phyloP scores from a whole-genome alignment of 2,797 vertebrate genomes.

The Epinephelus malabaricus region DNA sequence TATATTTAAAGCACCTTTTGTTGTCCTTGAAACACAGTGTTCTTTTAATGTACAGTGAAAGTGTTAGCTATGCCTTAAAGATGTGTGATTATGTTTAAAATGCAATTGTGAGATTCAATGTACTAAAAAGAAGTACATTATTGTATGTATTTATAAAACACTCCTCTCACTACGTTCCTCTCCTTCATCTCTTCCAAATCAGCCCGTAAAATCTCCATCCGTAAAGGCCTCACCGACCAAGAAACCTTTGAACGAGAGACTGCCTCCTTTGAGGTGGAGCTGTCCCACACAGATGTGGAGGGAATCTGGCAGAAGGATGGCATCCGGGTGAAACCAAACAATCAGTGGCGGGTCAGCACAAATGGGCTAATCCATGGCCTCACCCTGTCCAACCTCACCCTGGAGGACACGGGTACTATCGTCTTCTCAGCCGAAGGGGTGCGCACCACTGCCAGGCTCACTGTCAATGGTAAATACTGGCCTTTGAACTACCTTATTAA shows the following conservation, averaged over 20 bases:
- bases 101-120: neutral
- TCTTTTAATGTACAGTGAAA: neutral
- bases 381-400: slow-evolving; percentile 88
- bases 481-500: neutral
- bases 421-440: slow-evolving; percentile 90
- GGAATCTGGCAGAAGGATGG: slow-evolving; percentile 94
- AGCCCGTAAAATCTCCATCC: slow-evolving; percentile 91
- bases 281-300: slow-evolving; percentile 90
- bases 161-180: neutral
- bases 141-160: neutral
- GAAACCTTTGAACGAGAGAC: slow-evolving; percentile 92
- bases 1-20: slow-evolving; percentile 53
- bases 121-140: neutral
- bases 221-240: slow-evolving; percentile 86
- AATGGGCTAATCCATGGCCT: slow-evolving; percentile 88
- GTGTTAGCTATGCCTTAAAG: neutral
- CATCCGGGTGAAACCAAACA: slow-evolving; percentile 89
- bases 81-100: neutral
- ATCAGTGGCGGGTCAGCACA: slow-evolving; percentile 86
- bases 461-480: slow-evolving; percentile 86
- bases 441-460: slow-evolving; percentile 89
- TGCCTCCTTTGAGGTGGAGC: slow-evolving; percentile 92
- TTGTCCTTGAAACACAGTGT: slow-evolving; percentile 50
- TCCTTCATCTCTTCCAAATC: slow-evolving; percentile 23
- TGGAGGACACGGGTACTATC: slow-evolving; percentile 92